These are phyloP conservation scores for Helarctos malayanus DNA, from an alignment of 2,797 vertebrate genomes.

Conservation along the genomic window DNA sequence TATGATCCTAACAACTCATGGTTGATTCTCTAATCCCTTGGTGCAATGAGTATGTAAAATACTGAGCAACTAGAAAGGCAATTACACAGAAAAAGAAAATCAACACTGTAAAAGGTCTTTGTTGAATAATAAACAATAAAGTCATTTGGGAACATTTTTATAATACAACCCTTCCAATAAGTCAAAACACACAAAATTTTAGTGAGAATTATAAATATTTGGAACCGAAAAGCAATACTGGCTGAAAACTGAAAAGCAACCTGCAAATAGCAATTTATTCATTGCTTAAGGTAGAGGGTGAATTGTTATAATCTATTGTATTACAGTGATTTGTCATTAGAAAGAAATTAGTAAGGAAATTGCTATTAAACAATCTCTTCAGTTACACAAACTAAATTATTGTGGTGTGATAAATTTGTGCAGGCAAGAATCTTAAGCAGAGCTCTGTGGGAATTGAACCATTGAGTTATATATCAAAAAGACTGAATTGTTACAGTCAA, in stretches of 20 bases:
- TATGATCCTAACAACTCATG: slow-evolving; percentile 45
- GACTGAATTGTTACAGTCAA: slow-evolving; percentile 58
- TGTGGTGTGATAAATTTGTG: slow-evolving; percentile 58
- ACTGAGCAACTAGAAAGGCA: slow-evolving; percentile 51
- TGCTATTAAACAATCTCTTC: slow-evolving; percentile 75
- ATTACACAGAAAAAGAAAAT: slow-evolving; percentile 64
- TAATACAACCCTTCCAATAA: slow-evolving; percentile 29
- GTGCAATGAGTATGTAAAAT: slow-evolving; percentile 42
- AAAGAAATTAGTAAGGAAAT: slow-evolving; percentile 78
- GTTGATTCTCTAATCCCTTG: slow-evolving; percentile 56
- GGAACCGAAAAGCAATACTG: slow-evolving; percentile 60
- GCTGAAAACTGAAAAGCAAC: background rate
- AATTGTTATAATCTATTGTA: slow-evolving; percentile 71
- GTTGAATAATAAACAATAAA: slow-evolving; percentile 67
- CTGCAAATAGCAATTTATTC: slow-evolving; percentile 64
- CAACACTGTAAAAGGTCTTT: slow-evolving; percentile 16
- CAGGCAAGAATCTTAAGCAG: slow-evolving; percentile 60
- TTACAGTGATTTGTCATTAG: slow-evolving; percentile 79
- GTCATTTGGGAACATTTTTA: slow-evolving; percentile 63
- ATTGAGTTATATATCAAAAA: slow-evolving; percentile 70
- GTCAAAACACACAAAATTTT: slow-evolving; percentile 52
- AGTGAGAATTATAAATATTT: slow-evolving; percentile 74
- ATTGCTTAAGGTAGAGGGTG: slow-evolving; percentile 66
- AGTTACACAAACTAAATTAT: slow-evolving; percentile 74
- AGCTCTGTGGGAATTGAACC: slow-evolving; percentile 62